Percentiles rank a stretch among this genome's conserved stretches.
phyloP scores from a whole-genome alignment of 2,888 invertebrate species.

The Pristionchus mayeri region DNA sequence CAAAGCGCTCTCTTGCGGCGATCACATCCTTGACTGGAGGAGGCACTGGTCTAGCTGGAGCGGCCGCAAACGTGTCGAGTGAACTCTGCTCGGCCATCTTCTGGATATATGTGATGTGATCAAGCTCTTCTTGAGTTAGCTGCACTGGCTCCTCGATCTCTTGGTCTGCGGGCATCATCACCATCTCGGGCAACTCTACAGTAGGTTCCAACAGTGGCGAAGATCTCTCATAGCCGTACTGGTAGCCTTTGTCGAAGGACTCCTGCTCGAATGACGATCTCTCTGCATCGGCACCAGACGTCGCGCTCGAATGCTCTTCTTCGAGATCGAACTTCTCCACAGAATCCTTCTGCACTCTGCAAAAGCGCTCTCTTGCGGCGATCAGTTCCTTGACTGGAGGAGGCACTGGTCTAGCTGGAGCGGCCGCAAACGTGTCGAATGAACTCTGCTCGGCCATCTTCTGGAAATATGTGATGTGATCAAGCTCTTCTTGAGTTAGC shows the following conservation, averaged over 20 bases:
- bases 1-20: not conserved
- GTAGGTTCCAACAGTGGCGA: not conserved
- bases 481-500: conserved; percentile 22
- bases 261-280: not conserved
- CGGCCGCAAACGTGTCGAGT: not conserved
- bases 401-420: not conserved
- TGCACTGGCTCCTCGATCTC: not conserved
- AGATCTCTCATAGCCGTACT: conserved; percentile 9
- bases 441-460: conserved; percentile 19
- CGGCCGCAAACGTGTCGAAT: not conserved
- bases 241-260: not conserved
- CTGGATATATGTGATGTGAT: conserved; percentile 19
- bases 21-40: not conserved
- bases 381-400: not conserved
- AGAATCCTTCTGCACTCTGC: not conserved
- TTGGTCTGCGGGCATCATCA: not conserved
- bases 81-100: conserved; percentile 26
- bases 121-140: conserved; percentile 18
- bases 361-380: not conserved
- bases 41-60: not conserved
- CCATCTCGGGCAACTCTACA: not conserved
- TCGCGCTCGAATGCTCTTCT: not conserved
- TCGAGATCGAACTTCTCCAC: not conserved
- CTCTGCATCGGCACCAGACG: conserved; percentile 5
- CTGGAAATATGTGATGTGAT: conserved; percentile 19